Conservation (phyloP, 2,888 invertebrate genomes). For the Xestia ashworthii region DNA sequence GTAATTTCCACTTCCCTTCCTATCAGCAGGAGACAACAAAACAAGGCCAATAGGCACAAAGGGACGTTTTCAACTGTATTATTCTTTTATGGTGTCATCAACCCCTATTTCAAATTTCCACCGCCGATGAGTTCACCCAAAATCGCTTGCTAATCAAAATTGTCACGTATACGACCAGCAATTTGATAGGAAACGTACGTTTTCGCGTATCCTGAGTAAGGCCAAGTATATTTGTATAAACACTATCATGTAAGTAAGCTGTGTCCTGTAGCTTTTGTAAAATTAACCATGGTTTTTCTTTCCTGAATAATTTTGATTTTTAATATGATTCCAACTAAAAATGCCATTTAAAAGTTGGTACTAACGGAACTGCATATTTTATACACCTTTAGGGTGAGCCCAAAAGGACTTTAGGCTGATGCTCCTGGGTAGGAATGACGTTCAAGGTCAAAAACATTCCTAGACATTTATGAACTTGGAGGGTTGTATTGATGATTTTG, state of each 20-base stretch:
- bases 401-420: too few species aligned
- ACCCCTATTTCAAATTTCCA: background rate
- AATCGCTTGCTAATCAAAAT: slow-evolving; percentile 52
- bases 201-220: slow-evolving; percentile 49
- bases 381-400: background rate
- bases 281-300: slow-evolving; percentile 26
- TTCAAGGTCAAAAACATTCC: too few species aligned
- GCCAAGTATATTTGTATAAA: slow-evolving; percentile 59
- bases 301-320: background rate
- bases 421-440: too few species aligned
- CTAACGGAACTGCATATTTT: background rate
- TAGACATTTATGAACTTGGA: too few species aligned
- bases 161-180: slow-evolving; percentile 63
- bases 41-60: too few species aligned
- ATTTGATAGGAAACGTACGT: slow-evolving; percentile 25
- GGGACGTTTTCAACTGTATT: too few species aligned
- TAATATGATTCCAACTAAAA: background rate
- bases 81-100: too few species aligned
- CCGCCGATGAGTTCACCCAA: slow-evolving; percentile 62
- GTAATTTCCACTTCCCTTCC: too few species aligned
- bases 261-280: slow-evolving; percentile 57
- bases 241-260: slow-evolving; percentile 63
- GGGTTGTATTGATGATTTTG: too few species aligned
- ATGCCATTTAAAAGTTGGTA: background rate
- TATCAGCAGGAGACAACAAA: too few species aligned